Percentiles rank a stretch among this genome's conserved stretches.
These are phyloP conservation scores for Cercopithecus neglectus DNA, from an alignment of 2,797 vertebrate species.

Conservation along the genomic window DNA sequence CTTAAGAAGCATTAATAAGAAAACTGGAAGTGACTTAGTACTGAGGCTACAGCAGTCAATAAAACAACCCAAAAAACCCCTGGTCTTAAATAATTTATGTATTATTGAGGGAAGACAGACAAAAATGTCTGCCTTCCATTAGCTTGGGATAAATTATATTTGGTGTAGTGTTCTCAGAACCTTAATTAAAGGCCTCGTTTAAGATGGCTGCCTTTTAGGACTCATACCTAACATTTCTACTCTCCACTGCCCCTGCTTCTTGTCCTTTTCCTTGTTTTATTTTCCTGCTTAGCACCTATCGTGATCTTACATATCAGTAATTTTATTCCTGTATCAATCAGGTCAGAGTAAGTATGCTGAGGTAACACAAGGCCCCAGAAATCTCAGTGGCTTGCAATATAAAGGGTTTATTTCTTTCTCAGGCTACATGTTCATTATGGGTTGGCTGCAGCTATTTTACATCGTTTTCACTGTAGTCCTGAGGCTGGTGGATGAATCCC, in stretches of 20 bases:
- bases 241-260: neutral
- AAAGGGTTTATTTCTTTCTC: neutral
- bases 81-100: neutral
- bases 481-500: neutral
- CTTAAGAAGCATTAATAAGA: neutral
- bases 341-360: neutral
- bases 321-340: neutral
- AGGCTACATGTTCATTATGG: neutral
- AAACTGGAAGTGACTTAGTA: constrained; percentile 27
- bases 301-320: neutral
- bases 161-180: neutral
- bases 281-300: neutral
- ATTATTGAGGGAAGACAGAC: neutral
- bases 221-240: neutral
- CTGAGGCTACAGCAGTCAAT: neutral
- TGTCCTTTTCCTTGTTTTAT: neutral
- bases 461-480: neutral
- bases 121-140: neutral
- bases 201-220: neutral
- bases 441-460: neutral
- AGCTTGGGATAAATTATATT: neutral
- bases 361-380: neutral
- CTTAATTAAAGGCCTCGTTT: constrained; percentile 35
- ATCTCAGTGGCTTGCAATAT: neutral
- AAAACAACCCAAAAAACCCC: neutral